Conservation (phyloP, 2,113 vertebrate species). For the Austrofundulus limnaeus region DNA sequence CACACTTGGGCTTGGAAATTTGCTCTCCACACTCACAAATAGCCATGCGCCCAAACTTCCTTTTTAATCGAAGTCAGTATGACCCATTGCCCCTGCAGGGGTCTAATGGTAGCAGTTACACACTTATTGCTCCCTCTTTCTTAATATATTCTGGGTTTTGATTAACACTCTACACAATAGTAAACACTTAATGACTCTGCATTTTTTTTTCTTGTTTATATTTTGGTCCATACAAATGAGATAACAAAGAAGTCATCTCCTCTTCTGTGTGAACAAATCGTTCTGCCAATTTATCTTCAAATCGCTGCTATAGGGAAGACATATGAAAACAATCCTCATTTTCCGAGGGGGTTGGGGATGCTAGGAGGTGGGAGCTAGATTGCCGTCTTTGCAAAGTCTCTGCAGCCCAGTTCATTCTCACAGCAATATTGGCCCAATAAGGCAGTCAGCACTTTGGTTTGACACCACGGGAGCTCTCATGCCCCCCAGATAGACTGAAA, state of each 20-base stretch:
- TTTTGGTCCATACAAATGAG: constrained; percentile 12
- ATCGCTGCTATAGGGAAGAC: neutral
- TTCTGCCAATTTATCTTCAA: constrained; percentile 12
- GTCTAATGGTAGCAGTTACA: constrained; percentile 56
- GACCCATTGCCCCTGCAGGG: constrained; percentile 63
- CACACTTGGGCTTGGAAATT: constrained; percentile 22
- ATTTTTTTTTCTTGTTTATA: constrained; percentile 27
- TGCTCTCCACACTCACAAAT: neutral
- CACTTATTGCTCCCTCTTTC: constrained; percentile 36
- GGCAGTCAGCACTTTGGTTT: constrained; percentile 53
- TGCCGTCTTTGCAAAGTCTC: constrained; percentile 24
- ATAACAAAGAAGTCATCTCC: neutral
- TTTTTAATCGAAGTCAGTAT: constrained; percentile 31
- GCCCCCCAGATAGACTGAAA: constrained; percentile 40
- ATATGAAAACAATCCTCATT: constrained; percentile 17
- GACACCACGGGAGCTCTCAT: constrained; percentile 50
- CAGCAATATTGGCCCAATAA: constrained; percentile 45
- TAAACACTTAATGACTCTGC: constrained; percentile 38
- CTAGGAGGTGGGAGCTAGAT: neutral
- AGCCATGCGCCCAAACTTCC: neutral
- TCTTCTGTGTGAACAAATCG: constrained; percentile 36
- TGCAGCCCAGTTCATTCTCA: constrained; percentile 20
- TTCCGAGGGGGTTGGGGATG: neutral
- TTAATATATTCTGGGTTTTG: constrained; percentile 41
- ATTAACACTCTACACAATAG: constrained; percentile 25